These are phyloP conservation scores for Dascillus cervinus DNA, from an alignment of 2,888 invertebrate genomes.

Conservation along the genomic window DNA sequence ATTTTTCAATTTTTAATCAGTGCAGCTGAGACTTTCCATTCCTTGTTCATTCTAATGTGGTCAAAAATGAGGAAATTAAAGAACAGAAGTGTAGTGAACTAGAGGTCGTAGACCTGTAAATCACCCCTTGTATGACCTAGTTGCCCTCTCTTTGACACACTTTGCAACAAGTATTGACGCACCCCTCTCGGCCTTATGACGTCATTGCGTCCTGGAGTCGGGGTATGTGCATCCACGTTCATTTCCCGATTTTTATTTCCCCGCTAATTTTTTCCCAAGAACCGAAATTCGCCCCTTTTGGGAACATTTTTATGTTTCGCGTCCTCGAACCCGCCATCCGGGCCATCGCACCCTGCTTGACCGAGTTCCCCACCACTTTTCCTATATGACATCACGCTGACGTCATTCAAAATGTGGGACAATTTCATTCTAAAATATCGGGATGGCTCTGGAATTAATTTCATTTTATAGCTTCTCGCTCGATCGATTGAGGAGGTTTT, in stretches of 20 bases:
- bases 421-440: constrained; percentile 60
- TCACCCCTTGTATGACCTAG: constrained; percentile 37
- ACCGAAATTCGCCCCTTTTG: neutral
- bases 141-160: constrained; percentile 41
- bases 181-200: constrained; percentile 37
- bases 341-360: constrained; percentile 60
- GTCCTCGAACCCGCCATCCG: constrained; percentile 42
- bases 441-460: constrained; percentile 16
- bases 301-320: constrained; percentile 8
- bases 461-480: constrained; percentile 12
- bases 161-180: constrained; percentile 46
- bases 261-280: neutral
- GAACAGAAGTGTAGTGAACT: constrained; percentile 30
- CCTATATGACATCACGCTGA: constrained; percentile 44
- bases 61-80: constrained; percentile 9
- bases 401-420: constrained; percentile 55
- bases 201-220: constrained; percentile 35
- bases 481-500: constrained; percentile 5
- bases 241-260: constrained; percentile 6
- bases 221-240: constrained; percentile 45
- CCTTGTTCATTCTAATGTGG: neutral
- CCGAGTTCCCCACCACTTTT: constrained; percentile 46
- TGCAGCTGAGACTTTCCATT: too few relatives aligned
- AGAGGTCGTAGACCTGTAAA: constrained; percentile 30
- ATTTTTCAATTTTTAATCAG: too few relatives aligned